Base-by-base conservation (phyloP, 2,113 vertebrate species). In the Hucho hucho region DNA sequence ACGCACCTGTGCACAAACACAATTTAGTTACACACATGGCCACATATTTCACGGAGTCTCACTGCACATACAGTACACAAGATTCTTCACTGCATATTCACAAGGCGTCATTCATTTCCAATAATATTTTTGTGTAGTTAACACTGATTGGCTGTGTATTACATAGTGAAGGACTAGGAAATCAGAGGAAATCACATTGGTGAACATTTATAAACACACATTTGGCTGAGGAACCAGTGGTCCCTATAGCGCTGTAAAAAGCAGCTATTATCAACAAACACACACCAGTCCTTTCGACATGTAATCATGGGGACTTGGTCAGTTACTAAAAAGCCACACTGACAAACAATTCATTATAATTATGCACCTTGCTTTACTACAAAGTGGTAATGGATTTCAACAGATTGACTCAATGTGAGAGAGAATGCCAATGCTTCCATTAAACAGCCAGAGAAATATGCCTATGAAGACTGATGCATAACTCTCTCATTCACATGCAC, bases 281-380 rank as follows among this genome's bases (percentile, higher is more conserved):
- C 58, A 28, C 20, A 29, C 28, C 47, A 58, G 37, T 69, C 64
- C 22, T 69, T 72, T 12, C 49, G 25, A 28, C 14, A 46, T 58
- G 68, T 73, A 82, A 84, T 78, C 76, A 71, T 29, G 32, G 49
- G 46, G 77, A 79, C 72, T 82, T 5, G 67, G 77, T 74, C 73
- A 79, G 84, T 87, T 84, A 88, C 53, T 72, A 69, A 46, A n/a
- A 71, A 18, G 9, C 65, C 46, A 18, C 25, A 64, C 75, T 81
- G 79, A 87, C 83, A 85, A 79, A 79, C 69, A 70, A 85, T 87
- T 83, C 53, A 43, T 88, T 79, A 71, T 70, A 80, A 85, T 85
- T 73, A 43, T 2, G 7, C 37, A 11, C 37, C 37, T 43, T 43
- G 9, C 37, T 43, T 43, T 43, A 43, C 37, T 43, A 81, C 47